Evolutionary conservation across 2,888 invertebrate genomes (phyloP).

Genomic region (Drosophila neonasuta): DNA sequence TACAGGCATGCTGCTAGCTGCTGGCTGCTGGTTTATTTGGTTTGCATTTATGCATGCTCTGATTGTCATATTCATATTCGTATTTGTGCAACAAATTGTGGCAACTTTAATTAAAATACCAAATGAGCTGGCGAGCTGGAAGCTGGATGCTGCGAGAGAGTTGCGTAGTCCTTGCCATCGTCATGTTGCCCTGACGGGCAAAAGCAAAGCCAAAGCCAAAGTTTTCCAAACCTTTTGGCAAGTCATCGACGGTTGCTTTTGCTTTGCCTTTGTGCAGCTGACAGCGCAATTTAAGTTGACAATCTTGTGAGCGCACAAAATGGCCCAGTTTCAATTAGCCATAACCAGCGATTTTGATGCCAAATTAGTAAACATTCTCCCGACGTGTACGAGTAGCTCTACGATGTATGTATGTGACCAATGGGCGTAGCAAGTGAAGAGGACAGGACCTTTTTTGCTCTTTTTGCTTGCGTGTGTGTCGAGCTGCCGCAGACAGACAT

Average conservation of each 20-base stretch:
- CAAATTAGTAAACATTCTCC: constrained; percentile 40
- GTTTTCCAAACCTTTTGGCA: constrained; percentile 31
- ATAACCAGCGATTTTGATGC: constrained; percentile 20
- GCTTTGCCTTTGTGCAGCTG: constrained; percentile 40
- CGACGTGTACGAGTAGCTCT: constrained; percentile 20
- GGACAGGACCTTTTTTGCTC: constrained; percentile 6
- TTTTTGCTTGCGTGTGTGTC: constrained; percentile 16
- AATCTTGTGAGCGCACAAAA: constrained; percentile 10
- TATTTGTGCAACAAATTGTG: constrained; percentile 56
- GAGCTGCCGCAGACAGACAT: constrained; percentile 5
- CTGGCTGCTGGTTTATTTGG: constrained; percentile 13
- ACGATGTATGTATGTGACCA: constrained; percentile 11
- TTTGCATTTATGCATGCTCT: constrained; percentile 35
- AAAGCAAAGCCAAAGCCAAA: constrained; percentile 12
- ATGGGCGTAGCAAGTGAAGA: constrained; percentile 3
- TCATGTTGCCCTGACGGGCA: constrained; percentile 18
- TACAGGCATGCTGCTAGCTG: not conserved
- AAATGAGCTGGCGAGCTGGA: constrained; percentile 25
- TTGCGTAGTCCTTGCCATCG: constrained; percentile 10
- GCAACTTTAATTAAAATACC: constrained; percentile 53
- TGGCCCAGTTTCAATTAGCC: constrained; percentile 39
- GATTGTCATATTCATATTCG: constrained; percentile 32
- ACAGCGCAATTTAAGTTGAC: constrained; percentile 50
- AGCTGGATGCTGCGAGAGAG: not conserved
- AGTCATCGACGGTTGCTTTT: constrained; percentile 16